These are phyloP conservation scores for Ivindomyrus marchei DNA, from an alignment of 2,113 vertebrate genomes.

Conservation along the genomic window DNA sequence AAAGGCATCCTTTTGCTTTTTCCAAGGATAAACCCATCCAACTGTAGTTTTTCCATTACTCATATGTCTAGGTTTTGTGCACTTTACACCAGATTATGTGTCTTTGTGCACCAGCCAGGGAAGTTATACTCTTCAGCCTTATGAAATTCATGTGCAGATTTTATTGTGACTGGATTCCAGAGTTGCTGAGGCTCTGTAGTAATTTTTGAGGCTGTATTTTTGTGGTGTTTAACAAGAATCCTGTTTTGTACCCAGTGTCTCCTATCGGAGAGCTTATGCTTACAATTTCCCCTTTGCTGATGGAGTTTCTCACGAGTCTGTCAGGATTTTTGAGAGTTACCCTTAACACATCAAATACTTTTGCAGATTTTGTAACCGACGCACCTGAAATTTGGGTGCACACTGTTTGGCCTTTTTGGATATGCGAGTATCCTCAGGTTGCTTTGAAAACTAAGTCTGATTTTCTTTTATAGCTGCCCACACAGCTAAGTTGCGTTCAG, in stretches of 20 bases:
- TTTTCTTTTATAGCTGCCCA: neutral
- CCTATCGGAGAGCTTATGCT: neutral
- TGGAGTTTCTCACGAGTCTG: neutral
- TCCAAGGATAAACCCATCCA: neutral
- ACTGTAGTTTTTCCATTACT: neutral
- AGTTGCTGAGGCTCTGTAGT: neutral
- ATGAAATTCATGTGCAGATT: neutral
- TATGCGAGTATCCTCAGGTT: neutral
- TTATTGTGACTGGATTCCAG: neutral
- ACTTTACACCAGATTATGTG: neutral
- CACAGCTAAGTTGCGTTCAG: neutral
- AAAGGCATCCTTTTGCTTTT: neutral
- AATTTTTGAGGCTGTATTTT: neutral
- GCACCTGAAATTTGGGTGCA: neutral
- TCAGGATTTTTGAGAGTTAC: neutral
- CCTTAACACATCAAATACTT: neutral
- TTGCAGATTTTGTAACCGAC: neutral
- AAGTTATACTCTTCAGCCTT: neutral
- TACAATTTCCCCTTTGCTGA: neutral
- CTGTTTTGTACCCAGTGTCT: neutral
- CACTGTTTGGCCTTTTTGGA: neutral
- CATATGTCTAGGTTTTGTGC: neutral
- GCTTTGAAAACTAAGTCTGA: neutral
- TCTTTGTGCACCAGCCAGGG: neutral
- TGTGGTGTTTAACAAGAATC: neutral